Conservation (phyloP, 1,140 invertebrate species). For the Magallana gigas region DNA sequence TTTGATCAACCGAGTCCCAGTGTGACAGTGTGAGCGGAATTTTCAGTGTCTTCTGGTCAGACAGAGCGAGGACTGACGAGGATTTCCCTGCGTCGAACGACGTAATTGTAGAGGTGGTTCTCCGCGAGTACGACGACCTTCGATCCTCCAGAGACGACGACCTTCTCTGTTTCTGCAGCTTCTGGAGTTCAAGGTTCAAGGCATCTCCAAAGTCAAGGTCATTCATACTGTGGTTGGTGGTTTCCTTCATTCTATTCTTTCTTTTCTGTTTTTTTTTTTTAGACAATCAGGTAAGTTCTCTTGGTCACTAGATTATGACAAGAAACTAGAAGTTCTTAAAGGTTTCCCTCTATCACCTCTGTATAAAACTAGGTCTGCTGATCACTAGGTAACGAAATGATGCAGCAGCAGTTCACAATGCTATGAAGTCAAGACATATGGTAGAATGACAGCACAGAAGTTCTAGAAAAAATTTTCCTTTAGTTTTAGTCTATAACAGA, state of each 20-base stretch:
- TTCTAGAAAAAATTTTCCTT: no score
- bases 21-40: slow-evolving; percentile 60
- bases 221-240: neutral
- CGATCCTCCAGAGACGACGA: neutral
- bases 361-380: no score
- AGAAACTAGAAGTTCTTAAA: no score
- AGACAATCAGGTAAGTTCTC: no score
- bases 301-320: no score
- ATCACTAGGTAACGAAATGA: no score
- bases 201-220: slow-evolving; percentile 49
- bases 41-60: slow-evolving; percentile 12
- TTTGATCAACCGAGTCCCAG: slow-evolving; percentile 60
- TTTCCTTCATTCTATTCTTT: neutral
- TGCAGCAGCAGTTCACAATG: no score
- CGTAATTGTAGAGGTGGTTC: neutral
- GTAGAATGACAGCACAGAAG: no score
- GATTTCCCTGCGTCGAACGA: neutral
- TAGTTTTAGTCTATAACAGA: no score
- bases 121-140: neutral
- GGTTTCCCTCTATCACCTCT: no score
- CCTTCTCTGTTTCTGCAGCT: slow-evolving; percentile 46
- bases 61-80: neutral
- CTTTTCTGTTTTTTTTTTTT: neutral
- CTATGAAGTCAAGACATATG: no score
- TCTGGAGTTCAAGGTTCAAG: slow-evolving; percentile 10